These are phyloP conservation scores for Tiliqua scincoides DNA, from an alignment of 2,113 vertebrate species.

Conservation along the genomic window DNA sequence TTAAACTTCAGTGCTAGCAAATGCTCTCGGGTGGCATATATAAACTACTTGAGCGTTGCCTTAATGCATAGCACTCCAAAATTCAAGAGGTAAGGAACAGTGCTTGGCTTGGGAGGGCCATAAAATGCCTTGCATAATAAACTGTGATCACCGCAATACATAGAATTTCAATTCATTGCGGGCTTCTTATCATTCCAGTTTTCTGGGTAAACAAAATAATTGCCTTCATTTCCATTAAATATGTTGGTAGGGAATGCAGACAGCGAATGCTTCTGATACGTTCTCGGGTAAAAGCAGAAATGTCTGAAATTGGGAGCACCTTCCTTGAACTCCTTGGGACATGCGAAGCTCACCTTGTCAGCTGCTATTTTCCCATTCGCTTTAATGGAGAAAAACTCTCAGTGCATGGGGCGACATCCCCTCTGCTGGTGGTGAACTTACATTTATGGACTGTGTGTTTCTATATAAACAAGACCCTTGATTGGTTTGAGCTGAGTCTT, in stretches of 20 bases:
- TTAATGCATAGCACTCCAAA: conserved; percentile 13
- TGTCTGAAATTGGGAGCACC: neutral
- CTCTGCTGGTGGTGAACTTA: neutral
- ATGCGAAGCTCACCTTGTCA: neutral
- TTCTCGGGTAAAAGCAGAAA: neutral
- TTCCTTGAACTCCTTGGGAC: neutral
- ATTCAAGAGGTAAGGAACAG: conserved; percentile 50
- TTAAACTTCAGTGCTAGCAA: neutral
- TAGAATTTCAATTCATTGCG: conserved; percentile 54
- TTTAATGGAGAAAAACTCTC: neutral
- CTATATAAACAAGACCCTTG: neutral
- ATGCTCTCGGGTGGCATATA: neutral
- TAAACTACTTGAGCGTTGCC: neutral
- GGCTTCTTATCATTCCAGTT: conserved; percentile 59
- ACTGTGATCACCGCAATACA: conserved; percentile 53
- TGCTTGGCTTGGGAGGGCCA: conserved; percentile 55
- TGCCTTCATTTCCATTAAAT: neutral
- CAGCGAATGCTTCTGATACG: neutral
- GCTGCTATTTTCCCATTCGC: neutral
- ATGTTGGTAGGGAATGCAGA: conserved; percentile 15
- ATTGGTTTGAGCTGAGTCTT: neutral
- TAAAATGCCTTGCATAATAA: conserved; percentile 35
- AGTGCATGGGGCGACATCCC: neutral
- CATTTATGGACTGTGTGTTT: neutral
- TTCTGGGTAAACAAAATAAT: conserved; percentile 16